Conservation (phyloP, 2,888 invertebrate species). For the Perizoma flavofasciatum region DNA sequence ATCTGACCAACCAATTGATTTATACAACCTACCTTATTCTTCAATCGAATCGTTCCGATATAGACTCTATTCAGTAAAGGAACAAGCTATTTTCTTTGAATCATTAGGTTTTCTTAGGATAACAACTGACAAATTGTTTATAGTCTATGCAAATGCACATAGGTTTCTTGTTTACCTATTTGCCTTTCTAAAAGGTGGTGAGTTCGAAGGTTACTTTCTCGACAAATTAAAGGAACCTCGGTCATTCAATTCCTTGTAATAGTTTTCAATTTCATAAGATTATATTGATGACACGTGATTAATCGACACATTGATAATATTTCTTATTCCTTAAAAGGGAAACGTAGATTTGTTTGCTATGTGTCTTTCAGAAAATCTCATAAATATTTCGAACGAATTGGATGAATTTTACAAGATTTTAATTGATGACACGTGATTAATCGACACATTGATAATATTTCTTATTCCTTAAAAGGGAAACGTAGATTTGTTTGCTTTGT, state of each 20-base stretch:
- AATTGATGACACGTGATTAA: not conserved
- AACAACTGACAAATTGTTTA: constrained; percentile 40
- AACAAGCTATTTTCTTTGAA: constrained; percentile 5
- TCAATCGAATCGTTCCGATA: not conserved
- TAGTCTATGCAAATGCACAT: constrained; percentile 42
- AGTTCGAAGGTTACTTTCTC: constrained; percentile 47
- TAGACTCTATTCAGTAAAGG: not conserved
- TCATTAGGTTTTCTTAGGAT: constrained; percentile 27
- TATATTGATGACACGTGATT: not conserved
- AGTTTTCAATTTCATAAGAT: constrained; percentile 6
- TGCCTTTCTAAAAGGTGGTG: constrained; percentile 30
- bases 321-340: too few species aligned
- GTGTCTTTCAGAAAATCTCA: too few species aligned
- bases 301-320: too few species aligned
- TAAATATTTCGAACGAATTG: too few species aligned
- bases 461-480: too few species aligned
- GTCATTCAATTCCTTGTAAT: constrained; percentile 11
- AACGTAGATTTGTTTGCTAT: too few species aligned
- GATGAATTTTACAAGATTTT: too few species aligned
- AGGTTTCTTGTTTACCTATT: constrained; percentile 23
- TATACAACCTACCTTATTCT: constrained; percentile 8
- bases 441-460: too few species aligned
- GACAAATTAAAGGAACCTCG: constrained; percentile 33
- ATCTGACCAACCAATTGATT: constrained; percentile 13
- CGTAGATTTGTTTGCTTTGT: too few species aligned